Base-by-base conservation (phyloP, 2,113 vertebrate species). In the Atherinomorus stipes region DNA sequence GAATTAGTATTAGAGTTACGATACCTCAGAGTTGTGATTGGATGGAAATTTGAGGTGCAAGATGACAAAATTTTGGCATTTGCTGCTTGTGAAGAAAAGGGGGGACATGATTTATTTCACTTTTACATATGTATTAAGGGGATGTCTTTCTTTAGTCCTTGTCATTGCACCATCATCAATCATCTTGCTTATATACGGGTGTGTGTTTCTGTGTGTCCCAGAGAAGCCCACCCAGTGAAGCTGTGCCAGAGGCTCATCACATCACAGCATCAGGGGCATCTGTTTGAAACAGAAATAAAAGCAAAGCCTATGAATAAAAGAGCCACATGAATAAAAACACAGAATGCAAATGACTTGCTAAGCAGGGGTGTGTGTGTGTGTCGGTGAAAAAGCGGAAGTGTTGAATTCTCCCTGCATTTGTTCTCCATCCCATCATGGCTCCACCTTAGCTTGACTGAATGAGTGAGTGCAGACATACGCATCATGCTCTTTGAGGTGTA, bases 261-360 rank as follows among this genome's bases (percentile, higher is more conserved):
- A 84, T 80, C 79, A 67, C 66, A 76, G 78, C 75, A 64, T 81
- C 71, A 42, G 58, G 58, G 77, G 83, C 81, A 79, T 90, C 81
- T 86, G 86, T 91, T 88, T 88, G 87, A 87, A 90, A 85, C 76
- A 28, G 80, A 78, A 89, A 87, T 89, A 83, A 88, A 89, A 85
- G 77, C 83, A 74, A 74, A 71, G 53, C 69, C 71, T 69, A 79
- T 86, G 87, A 90, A 87, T 90, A 88, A 90, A 89, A 86, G 73
- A 78, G 77, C 63, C 34, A 50, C 78, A 89, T 87, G 85, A 90
- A 89, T 90, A 90, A 87, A 85, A 83, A 73, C 74, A 68, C 45
- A 62, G 63, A 53, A 90, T 90, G 85, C 72, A 84, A 88, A 91
- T 85, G 47, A 84, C 40, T 76, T 73, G 28, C 74, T 54, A 56